These are phyloP conservation scores for Myodes glareolus DNA, from an alignment of 2,113 vertebrate species.

Conservation along the genomic window DNA sequence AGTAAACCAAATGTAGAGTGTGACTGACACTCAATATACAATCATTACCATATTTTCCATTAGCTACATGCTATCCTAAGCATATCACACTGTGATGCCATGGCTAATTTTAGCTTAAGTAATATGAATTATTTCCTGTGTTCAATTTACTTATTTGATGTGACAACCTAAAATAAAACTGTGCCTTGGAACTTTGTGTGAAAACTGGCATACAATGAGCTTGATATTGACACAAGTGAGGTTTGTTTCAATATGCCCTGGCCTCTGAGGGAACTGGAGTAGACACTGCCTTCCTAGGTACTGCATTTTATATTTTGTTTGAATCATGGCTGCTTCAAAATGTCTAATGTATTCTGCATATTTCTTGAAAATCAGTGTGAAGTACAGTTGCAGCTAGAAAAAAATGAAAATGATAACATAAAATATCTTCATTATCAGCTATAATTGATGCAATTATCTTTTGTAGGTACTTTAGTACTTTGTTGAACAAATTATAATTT, in stretches of 20 bases:
- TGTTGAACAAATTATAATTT: neutral
- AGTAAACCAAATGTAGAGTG: conserved; percentile 62
- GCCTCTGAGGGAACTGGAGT: neutral
- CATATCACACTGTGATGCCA: conserved; percentile 48
- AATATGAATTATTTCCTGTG: conserved; percentile 72
- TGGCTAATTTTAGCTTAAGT: conserved; percentile 73
- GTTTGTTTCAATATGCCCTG: neutral
- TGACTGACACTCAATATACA: conserved; percentile 44
- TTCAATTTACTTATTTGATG: conserved; percentile 72
- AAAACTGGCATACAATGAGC: conserved; percentile 21
- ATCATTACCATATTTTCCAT: conserved; percentile 72
- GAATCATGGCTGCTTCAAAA: neutral
- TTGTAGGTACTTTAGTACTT: neutral
- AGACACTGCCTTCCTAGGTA: neutral
- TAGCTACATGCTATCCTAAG: conserved; percentile 64
- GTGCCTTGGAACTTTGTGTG: conserved; percentile 45
- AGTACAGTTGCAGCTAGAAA: neutral
- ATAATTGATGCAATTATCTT: conserved; percentile 30
- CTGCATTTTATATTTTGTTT: conserved; percentile 54
- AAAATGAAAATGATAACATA: conserved; percentile 42
- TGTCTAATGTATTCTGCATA: neutral
- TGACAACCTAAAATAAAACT: conserved; percentile 72
- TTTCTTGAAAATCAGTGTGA: conserved; percentile 34
- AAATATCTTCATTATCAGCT: conserved; percentile 14
- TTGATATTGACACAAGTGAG: neutral